A percentile compares a stretch with the other conserved stretches of the same genome.
Conservation (phyloP, 2,113 vertebrate species). For the Hypomesus transpacificus region DNA sequence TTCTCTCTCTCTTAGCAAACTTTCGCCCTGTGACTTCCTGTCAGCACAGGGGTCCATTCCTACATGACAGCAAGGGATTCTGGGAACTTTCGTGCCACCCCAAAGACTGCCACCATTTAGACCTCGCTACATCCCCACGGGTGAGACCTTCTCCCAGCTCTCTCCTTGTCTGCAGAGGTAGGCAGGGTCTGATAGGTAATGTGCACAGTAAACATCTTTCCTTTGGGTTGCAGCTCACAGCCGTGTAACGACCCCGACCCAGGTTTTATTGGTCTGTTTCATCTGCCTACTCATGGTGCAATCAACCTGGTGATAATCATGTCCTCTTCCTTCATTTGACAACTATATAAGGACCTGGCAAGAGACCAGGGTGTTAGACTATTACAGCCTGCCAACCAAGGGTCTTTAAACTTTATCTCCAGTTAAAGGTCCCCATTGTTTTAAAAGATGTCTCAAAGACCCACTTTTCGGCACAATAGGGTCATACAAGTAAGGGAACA, state of each 20-base stretch:
- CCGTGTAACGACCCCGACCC: no score
- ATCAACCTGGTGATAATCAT: conserved; percentile 18
- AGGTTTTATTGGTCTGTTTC: background rate
- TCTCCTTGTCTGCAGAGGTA: no score
- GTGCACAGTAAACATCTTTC: no score
- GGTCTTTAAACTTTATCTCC: conserved; percentile 28
- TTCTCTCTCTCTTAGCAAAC: conserved; percentile 4
- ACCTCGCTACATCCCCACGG: background rate
- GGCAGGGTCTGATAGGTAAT: no score
- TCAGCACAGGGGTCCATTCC: conserved; percentile 12
- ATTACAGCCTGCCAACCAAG: conserved; percentile 18
- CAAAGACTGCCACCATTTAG: background rate
- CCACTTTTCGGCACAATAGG: conserved; percentile 21
- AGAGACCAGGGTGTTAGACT: conserved; percentile 24
- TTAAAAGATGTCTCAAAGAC: conserved; percentile 17
- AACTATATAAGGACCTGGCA: conserved; percentile 8
- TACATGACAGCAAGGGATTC: conserved; percentile 16
- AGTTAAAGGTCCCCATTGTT: conserved; percentile 22
- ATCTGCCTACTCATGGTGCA: background rate
- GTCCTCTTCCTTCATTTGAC: conserved; percentile 24
- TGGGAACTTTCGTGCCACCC: background rate
- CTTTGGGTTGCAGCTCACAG: no score
- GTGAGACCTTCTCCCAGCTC: background rate
- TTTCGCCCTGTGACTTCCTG: conserved; percentile 15
- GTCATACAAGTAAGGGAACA: conserved; percentile 1